phyloP scores from a whole-genome alignment of 1,140 invertebrate species.

The Magallana gigas region DNA sequence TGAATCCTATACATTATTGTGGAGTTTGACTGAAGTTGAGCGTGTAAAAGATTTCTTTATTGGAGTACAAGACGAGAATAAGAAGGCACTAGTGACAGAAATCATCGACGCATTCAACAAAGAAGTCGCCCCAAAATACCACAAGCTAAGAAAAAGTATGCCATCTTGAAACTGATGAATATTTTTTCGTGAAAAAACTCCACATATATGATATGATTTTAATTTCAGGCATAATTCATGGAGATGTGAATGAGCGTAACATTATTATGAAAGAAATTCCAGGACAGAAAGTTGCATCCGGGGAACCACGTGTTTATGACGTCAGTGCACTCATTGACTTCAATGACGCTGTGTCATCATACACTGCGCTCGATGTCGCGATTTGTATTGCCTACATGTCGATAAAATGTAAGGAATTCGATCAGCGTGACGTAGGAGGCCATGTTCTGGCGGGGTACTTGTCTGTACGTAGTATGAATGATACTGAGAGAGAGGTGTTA shows the following conservation, averaged over 20 bases:
- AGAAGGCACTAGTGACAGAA: slow-evolving; percentile 83
- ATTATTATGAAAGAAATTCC: slow-evolving; percentile 83
- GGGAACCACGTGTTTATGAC: slow-evolving; percentile 61
- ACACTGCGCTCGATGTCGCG: slow-evolving; percentile 90
- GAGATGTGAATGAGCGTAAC: slow-evolving; percentile 94
- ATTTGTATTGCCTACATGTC: slow-evolving; percentile 90
- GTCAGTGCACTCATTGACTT: slow-evolving; percentile 88
- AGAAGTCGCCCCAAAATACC: slow-evolving; percentile 82
- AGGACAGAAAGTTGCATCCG: slow-evolving; percentile 46
- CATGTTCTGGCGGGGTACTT: slow-evolving; percentile 88
- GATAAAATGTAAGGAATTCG: slow-evolving; percentile 82
- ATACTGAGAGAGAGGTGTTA: slow-evolving; percentile 84
- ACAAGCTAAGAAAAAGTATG: slow-evolving; percentile 82
- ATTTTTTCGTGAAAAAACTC: no score
- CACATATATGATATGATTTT: slow-evolving; percentile 53
- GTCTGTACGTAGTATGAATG: slow-evolving; percentile 81
- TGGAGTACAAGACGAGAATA: slow-evolving; percentile 83
- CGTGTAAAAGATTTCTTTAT: slow-evolving; percentile 86
- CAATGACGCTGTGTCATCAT: slow-evolving; percentile 87
- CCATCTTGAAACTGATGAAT: no score
- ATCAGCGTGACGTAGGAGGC: slow-evolving; percentile 83
- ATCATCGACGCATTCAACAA: slow-evolving; percentile 85
- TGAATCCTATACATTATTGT: slow-evolving; percentile 84
- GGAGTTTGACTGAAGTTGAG: slow-evolving; percentile 86
- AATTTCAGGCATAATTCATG: slow-evolving; percentile 87